These are phyloP conservation scores for Micronycteris hirsuta DNA, from an alignment of 2,113 vertebrate genomes.

Conservation along the genomic window DNA sequence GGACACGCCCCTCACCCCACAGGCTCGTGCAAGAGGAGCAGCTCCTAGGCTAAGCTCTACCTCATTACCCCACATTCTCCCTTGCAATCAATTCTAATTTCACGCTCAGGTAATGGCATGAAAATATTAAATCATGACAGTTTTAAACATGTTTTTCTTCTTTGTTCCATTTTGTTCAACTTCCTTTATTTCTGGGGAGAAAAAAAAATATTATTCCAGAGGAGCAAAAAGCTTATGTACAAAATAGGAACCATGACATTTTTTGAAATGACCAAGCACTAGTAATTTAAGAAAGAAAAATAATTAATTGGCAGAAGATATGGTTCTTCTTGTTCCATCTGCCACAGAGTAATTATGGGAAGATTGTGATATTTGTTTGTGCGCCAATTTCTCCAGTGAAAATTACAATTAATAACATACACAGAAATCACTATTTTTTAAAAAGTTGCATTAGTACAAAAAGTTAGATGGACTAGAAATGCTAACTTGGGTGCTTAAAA, in stretches of 20 bases:
- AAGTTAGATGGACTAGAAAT: neutral
- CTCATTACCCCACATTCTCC: too few relatives aligned
- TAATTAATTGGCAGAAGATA: neutral
- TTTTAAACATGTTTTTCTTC: neutral
- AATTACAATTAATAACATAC: slow-evolving; percentile 44
- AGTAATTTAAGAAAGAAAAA: slow-evolving; percentile 7
- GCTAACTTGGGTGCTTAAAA: slow-evolving; percentile 25
- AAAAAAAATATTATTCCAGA: neutral
- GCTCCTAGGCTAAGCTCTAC: neutral
- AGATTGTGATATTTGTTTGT: neutral
- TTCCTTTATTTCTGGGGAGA: neutral
- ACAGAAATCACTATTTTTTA: slow-evolving; percentile 6
- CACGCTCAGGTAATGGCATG: neutral
- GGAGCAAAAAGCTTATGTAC: neutral
- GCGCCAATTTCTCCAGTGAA: slow-evolving; percentile 19
- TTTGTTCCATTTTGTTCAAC: neutral
- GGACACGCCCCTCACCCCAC: neutral
- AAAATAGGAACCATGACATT: slow-evolving; percentile 22
- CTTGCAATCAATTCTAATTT: neutral
- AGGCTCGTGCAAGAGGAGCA: neutral
- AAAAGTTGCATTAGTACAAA: slow-evolving; percentile 14
- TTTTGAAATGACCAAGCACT: neutral
- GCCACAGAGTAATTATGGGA: neutral
- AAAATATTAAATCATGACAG: neutral
- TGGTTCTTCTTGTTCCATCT: neutral